Evolutionary conservation across 2,113 vertebrate genomes (phyloP).

Genomic region (Actenoides lindsayi): DNA sequence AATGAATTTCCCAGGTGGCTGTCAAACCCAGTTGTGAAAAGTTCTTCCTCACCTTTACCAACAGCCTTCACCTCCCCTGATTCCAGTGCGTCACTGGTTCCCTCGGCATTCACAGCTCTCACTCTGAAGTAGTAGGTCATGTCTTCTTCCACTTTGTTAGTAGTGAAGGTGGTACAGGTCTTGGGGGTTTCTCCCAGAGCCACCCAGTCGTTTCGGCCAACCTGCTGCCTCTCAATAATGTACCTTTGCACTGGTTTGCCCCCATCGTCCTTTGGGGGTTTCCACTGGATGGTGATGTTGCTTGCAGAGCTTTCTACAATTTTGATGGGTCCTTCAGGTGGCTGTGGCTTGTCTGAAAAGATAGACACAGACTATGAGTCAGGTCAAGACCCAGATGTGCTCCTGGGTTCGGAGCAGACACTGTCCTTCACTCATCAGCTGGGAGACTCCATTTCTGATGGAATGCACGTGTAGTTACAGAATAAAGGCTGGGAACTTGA

Average conservation of each 20-base stretch:
- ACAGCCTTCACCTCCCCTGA: slow-evolving; percentile 82
- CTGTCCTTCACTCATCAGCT: not conserved
- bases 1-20: not conserved
- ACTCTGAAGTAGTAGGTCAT: slow-evolving; percentile 85
- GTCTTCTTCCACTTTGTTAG: slow-evolving; percentile 77
- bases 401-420: not conserved
- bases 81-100: slow-evolving; percentile 78
- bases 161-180: slow-evolving; percentile 77
- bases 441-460: not conserved
- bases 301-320: slow-evolving; percentile 70
- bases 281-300: slow-evolving; percentile 81
- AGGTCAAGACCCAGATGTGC: not conserved
- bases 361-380: not conserved
- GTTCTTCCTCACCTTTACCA: slow-evolving; percentile 76
- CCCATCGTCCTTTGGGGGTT: slow-evolving; percentile 81
- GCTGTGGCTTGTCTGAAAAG: slow-evolving; percentile 79
- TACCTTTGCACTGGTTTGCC: slow-evolving; percentile 81
- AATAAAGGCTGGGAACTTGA: not conserved
- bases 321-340: slow-evolving; percentile 84
- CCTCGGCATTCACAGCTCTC: slow-evolving; percentile 81
- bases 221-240: slow-evolving; percentile 79
- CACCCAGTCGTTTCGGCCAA: slow-evolving; percentile 78
- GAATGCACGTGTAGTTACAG: not conserved
- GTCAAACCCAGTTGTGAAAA: not conserved
- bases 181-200: slow-evolving; percentile 76